These are phyloP conservation scores for Pluvianellus socialis DNA, from an alignment of 2,113 vertebrate genomes.

Conservation along the genomic window DNA sequence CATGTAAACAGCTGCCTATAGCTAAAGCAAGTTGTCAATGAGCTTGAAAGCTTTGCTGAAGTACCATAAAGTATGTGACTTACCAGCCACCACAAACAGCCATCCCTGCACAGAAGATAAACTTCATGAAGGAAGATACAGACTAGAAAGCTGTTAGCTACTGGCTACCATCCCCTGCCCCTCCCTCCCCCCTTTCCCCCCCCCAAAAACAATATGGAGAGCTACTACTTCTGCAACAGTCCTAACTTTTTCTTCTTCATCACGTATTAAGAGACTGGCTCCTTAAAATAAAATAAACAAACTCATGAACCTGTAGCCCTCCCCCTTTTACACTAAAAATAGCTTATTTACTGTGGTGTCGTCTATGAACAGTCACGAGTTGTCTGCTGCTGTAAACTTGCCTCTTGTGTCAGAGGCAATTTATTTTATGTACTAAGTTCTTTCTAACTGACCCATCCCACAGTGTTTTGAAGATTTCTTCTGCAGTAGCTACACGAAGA, in stretches of 20 bases:
- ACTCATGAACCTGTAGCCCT: conserved; percentile 56
- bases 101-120: conserved; percentile 35
- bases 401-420: conserved; percentile 63
- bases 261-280: conserved; percentile 21
- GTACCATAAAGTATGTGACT: conserved; percentile 39
- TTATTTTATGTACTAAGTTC: conserved; percentile 31
- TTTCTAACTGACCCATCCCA: background rate
- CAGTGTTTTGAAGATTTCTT: conserved; percentile 42
- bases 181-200: background rate
- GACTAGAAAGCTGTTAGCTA: conserved; percentile 9
- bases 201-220: background rate
- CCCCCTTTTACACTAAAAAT: conserved; percentile 78
- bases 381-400: conserved; percentile 72
- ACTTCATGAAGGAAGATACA: conserved; percentile 13
- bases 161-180: background rate
- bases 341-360: conserved; percentile 79
- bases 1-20: background rate
- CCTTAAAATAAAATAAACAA: conserved; percentile 69
- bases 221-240: background rate
- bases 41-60: conserved; percentile 39
- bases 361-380: conserved; percentile 76
- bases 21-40: background rate
- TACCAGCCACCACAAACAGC: conserved; percentile 46
- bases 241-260: background rate
- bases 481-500: background rate